phyloP scores from a whole-genome alignment of 1,140 invertebrate genomes.

The Aplysia californica region DNA sequence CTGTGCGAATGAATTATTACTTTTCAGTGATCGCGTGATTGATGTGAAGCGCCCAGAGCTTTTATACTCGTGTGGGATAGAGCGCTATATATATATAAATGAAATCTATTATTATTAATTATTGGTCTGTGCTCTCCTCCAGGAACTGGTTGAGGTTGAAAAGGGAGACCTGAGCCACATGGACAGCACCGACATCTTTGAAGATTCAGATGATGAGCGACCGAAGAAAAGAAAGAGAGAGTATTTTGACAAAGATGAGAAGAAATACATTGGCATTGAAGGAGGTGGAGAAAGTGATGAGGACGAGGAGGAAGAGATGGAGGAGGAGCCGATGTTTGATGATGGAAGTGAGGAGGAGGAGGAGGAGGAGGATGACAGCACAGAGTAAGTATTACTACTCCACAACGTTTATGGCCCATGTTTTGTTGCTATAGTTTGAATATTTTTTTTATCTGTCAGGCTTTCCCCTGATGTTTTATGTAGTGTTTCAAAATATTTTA shows the following conservation, averaged over 20 bases:
- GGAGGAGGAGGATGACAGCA: constrained; percentile 1
- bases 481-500: no score
- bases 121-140: background rate
- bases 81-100: no score
- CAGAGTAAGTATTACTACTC: no score
- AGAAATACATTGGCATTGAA: constrained; percentile 41
- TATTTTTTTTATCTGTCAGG: no score
- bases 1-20: no score
- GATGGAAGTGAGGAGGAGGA: constrained; percentile 33
- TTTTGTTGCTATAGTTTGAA: no score
- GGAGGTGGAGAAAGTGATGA: constrained; percentile 42
- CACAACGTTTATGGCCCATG: no score
- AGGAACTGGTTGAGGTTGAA: constrained; percentile 53
- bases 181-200: constrained; percentile 42
- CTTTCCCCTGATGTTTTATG: no score
- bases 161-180: constrained; percentile 47
- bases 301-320: constrained; percentile 45
- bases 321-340: constrained; percentile 47
- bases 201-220: constrained; percentile 37
- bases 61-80: no score
- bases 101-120: background rate
- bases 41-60: no score
- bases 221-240: constrained; percentile 72
- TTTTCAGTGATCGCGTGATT: no score
- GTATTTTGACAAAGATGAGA: constrained; percentile 46